phyloP scores from a whole-genome alignment of 2,888 invertebrate genomes.

The Rhimphoctona megacephalus region DNA sequence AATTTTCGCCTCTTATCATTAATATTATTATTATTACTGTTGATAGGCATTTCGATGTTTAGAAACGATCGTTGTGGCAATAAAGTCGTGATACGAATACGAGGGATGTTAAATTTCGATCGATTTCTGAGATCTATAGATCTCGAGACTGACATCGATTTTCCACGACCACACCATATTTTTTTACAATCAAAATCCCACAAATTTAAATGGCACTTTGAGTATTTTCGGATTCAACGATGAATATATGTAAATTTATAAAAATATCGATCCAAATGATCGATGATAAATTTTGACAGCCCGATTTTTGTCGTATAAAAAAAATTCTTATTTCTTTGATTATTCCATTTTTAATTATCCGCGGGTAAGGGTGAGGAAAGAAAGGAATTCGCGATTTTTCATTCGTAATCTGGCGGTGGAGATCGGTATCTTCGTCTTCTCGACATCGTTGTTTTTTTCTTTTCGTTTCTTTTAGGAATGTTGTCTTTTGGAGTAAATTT shows the following conservation, averaged over 20 bases:
- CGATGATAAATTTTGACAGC: slow-evolving; percentile 28
- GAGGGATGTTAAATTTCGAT: slow-evolving; percentile 45
- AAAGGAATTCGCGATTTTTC: slow-evolving; percentile 39
- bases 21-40: slow-evolving; percentile 32
- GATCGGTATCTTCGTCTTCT: slow-evolving; percentile 66
- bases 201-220: slow-evolving; percentile 39
- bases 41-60: slow-evolving; percentile 46
- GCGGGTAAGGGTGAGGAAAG: not conserved
- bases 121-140: slow-evolving; percentile 55
- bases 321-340: slow-evolving; percentile 2
- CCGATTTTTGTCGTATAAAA: slow-evolving; percentile 22
- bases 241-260: not conserved
- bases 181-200: not conserved
- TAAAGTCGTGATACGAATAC: not conserved
- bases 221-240: slow-evolving; percentile 1
- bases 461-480: not conserved
- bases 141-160: slow-evolving; percentile 37
- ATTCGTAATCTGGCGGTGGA: slow-evolving; percentile 54
- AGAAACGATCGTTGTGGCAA: slow-evolving; percentile 16
- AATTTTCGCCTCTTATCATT: slow-evolving; percentile 17
- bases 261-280: slow-evolving; percentile 32
- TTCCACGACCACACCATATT: slow-evolving; percentile 32
- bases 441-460: slow-evolving; percentile 53
- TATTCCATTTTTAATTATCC: slow-evolving; percentile 30
- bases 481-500: not conserved